Percentiles rank a stretch among this genome's conserved stretches.
Evolutionary conservation across 2,797 vertebrate genomes (phyloP).

Genomic region (Anabacerthia variegaticeps): DNA sequence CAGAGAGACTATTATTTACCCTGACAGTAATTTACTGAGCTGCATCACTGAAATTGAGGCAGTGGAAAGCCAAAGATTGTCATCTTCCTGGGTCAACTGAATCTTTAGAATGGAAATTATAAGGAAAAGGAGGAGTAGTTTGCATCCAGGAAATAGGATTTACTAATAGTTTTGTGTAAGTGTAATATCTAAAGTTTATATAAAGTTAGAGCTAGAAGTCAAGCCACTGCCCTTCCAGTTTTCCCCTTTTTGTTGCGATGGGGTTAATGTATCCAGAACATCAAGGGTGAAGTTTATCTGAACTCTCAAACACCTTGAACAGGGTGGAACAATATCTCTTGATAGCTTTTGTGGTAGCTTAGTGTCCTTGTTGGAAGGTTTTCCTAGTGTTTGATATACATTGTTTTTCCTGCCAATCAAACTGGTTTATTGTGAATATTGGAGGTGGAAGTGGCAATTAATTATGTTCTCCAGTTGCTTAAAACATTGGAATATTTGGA

Average conservation of each 20-base stretch:
- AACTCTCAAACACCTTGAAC: not conserved
- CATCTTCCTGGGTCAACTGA: not conserved
- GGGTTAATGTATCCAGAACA: not conserved
- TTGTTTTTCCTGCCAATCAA: not conserved
- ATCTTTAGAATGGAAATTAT: not conserved
- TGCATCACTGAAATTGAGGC: not conserved
- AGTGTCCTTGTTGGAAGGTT: not conserved
- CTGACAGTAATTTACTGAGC: not conserved
- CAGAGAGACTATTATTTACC: not conserved
- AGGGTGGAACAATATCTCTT: not conserved
- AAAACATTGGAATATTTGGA: not conserved
- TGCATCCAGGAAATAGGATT: not conserved
- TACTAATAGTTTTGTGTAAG: not conserved
- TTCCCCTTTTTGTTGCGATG: not conserved
- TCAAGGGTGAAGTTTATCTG: not conserved
- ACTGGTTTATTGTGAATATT: not conserved
- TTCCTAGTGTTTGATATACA: not conserved
- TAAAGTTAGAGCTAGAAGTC: not conserved
- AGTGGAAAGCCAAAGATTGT: not conserved
- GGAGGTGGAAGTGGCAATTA: not conserved
- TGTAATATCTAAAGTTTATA: not conserved
- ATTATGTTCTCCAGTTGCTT: not conserved
- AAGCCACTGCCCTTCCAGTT: not conserved
- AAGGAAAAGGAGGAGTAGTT: not conserved
- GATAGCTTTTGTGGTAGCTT: not conserved